Evolutionary conservation across 1,140 invertebrate genomes (phyloP).

Genomic region (Drosophila sechellia): DNA sequence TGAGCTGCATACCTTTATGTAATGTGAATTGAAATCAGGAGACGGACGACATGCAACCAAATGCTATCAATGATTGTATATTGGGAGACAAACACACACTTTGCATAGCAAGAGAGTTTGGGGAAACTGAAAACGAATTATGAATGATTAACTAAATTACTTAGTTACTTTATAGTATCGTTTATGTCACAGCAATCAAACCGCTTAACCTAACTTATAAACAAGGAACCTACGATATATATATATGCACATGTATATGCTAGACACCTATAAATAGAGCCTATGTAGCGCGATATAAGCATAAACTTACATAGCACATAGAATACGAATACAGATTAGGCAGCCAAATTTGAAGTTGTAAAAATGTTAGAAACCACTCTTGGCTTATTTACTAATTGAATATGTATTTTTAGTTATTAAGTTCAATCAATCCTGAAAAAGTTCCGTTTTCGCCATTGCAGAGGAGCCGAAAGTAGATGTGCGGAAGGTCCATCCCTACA

Average conservation of each 20-base stretch:
- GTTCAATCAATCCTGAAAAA: conserved; percentile 24
- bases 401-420: conserved; percentile 49
- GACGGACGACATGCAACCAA: conserved; percentile 17
- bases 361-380: conserved; percentile 30
- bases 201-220: conserved; percentile 45
- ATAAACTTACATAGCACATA: conserved; percentile 33
- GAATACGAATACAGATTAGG: conserved; percentile 18
- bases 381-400: conserved; percentile 35
- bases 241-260: conserved; percentile 34
- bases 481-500: conserved; percentile 4
- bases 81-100: conserved; percentile 14
- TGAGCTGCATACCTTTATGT: conserved; percentile 1
- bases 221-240: conserved; percentile 35
- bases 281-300: conserved; percentile 40
- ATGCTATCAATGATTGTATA: conserved; percentile 34
- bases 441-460: conserved; percentile 25
- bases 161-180: conserved; percentile 57
- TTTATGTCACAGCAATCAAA: conserved; percentile 57
- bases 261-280: conserved; percentile 21
- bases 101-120: conserved; percentile 33
- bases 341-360: conserved; percentile 44
- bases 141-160: conserved; percentile 38
- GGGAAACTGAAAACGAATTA: conserved; percentile 10
- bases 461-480: conserved; percentile 4
- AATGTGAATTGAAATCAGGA: conserved; percentile 32